phyloP scores from a whole-genome alignment of 2,888 invertebrate genomes.

The Drosophila borborema region DNA sequence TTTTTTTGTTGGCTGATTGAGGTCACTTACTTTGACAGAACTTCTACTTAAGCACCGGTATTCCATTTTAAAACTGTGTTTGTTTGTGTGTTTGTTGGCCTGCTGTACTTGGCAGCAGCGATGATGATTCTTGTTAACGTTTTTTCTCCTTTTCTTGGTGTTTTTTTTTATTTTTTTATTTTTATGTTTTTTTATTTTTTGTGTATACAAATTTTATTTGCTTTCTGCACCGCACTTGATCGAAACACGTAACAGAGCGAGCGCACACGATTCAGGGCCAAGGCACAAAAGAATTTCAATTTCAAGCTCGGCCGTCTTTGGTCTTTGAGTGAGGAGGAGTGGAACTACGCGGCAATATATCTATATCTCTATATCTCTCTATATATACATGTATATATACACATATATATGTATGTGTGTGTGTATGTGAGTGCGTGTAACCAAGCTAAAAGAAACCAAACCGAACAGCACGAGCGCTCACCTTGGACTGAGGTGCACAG shows the following conservation, averaged over 20 bases:
- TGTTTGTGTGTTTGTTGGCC: slow-evolving; percentile 51
- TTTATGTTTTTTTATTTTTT: slow-evolving; percentile 14
- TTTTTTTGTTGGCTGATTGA: slow-evolving; percentile 81
- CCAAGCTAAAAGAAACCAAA: slow-evolving; percentile 43
- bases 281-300: slow-evolving; percentile 52
- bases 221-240: slow-evolving; percentile 50
- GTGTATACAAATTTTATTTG: slow-evolving; percentile 47
- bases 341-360: slow-evolving; percentile 39
- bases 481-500: slow-evolving; percentile 83
- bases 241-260: slow-evolving; percentile 43
- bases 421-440: slow-evolving; percentile 3
- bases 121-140: slow-evolving; percentile 25
- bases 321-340: slow-evolving; percentile 27
- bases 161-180: slow-evolving; percentile 27
- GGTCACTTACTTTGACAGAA: slow-evolving; percentile 85
- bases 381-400: not conserved
- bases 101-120: slow-evolving; percentile 56
- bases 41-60: slow-evolving; percentile 85
- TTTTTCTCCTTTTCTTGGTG: slow-evolving; percentile 15
- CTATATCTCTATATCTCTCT: slow-evolving; percentile 4
- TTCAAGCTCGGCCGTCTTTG: slow-evolving; percentile 41
- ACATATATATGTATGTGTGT: not conserved
- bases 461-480: slow-evolving; percentile 84
- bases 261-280: slow-evolving; percentile 27
- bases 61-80: slow-evolving; percentile 82